Percentiles rank a stretch among this genome's conserved stretches.
These are phyloP conservation scores for Galerucella nymphaeae DNA, from an alignment of 2,888 invertebrate species.

Conservation along the genomic window DNA sequence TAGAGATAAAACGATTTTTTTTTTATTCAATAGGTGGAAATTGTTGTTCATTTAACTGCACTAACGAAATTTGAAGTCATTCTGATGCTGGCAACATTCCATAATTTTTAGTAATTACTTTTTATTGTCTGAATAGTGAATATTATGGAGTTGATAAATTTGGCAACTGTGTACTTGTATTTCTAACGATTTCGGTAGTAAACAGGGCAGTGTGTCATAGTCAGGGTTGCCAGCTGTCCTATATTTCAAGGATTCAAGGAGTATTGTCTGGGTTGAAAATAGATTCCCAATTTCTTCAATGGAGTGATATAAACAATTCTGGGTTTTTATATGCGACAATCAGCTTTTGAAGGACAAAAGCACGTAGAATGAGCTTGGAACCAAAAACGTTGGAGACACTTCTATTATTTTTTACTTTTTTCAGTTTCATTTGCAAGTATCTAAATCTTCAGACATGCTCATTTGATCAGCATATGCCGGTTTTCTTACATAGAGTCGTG, in stretches of 20 bases:
- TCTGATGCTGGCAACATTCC: background rate
- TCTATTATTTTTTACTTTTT: too few relatives aligned
- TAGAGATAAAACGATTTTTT: too few relatives aligned
- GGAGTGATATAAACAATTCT: background rate
- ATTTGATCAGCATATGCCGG: too few relatives aligned
- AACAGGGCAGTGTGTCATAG: constrained; percentile 4
- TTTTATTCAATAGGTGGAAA: too few relatives aligned
- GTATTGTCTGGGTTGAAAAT: constrained; percentile 2
- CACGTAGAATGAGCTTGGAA: background rate
- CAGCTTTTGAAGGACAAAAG: background rate
- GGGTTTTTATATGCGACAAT: background rate
- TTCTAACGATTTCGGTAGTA: background rate
- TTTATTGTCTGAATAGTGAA: background rate
- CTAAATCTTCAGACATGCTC: too few relatives aligned
- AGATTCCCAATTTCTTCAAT: background rate
- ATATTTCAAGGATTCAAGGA: constrained; percentile 4
- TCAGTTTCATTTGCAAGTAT: too few relatives aligned
- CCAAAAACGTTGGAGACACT: too few relatives aligned
- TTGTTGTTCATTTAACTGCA: too few relatives aligned
- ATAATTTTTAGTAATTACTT: background rate
- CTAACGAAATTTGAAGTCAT: too few relatives aligned
- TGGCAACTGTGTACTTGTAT: background rate
- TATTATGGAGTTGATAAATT: background rate
- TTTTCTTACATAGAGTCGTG: background rate
- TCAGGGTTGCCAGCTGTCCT: constrained; percentile 4